phyloP scores from a whole-genome alignment of 1,140 invertebrate genomes.

The Sminthurinus signatus region DNA sequence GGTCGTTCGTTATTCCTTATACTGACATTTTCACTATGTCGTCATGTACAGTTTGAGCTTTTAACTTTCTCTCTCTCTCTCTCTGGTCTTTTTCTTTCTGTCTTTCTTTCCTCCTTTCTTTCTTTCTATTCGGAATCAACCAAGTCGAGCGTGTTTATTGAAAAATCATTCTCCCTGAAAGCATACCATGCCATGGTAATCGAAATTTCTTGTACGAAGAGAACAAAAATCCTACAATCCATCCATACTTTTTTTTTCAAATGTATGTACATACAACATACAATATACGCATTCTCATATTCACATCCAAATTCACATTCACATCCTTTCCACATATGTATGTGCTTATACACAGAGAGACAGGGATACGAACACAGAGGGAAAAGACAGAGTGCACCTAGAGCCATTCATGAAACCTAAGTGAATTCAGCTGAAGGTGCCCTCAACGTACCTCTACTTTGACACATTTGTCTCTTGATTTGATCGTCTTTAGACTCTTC shows the following conservation, averaged over 20 bases:
- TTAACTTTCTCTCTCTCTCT: slow-evolving; percentile 42
- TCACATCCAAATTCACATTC: background rate
- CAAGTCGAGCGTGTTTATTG: slow-evolving; percentile 42
- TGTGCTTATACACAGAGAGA: no score
- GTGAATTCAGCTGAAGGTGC: slow-evolving; percentile 16
- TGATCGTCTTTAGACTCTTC: slow-evolving; percentile 19
- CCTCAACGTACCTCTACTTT: slow-evolving; percentile 25
- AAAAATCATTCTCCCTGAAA: slow-evolving; percentile 42
- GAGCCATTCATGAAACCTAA: background rate
- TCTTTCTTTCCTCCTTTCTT: slow-evolving; percentile 24
- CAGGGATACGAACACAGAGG: no score
- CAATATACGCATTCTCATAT: background rate
- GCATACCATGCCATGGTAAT: slow-evolving; percentile 41
- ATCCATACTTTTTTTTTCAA: slow-evolving; percentile 38
- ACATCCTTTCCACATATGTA: background rate
- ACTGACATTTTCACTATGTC: slow-evolving; percentile 31
- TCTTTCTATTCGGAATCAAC: slow-evolving; percentile 40
- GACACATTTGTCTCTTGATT: slow-evolving; percentile 40
- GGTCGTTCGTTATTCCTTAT: slow-evolving; percentile 11
- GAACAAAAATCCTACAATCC: slow-evolving; percentile 41
- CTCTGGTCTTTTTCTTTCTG: slow-evolving; percentile 16
- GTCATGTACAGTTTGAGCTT: slow-evolving; percentile 38
- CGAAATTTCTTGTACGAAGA: slow-evolving; percentile 42
- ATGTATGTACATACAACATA: slow-evolving; percentile 10
- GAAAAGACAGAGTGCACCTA: background rate